Conservation (phyloP, 1,140 invertebrate genomes). For the Agrypnia vestita region DNA sequence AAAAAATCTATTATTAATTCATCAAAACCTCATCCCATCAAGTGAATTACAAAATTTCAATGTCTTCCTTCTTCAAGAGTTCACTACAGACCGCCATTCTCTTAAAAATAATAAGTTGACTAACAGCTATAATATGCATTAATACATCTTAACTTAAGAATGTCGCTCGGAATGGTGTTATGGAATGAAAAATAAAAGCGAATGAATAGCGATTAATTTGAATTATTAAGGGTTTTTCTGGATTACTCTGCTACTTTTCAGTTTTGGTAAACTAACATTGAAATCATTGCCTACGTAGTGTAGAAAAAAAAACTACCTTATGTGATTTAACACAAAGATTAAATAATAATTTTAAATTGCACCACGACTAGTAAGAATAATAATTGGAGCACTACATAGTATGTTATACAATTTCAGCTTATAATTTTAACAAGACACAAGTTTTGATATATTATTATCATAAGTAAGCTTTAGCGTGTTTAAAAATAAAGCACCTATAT, state of each 20-base stretch:
- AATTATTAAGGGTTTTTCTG: not conserved
- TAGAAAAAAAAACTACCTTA: too few species aligned
- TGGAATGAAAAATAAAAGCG: conserved; percentile 11
- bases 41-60: too few species aligned
- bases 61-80: too few species aligned
- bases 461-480: not conserved
- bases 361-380: conserved; percentile 43
- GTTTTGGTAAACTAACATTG: not conserved
- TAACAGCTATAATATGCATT: too few species aligned
- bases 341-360: conserved; percentile 8
- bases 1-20: too few species aligned
- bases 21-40: too few species aligned
- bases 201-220: not conserved
- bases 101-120: too few species aligned
- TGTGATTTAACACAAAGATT: too few species aligned
- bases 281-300: too few species aligned
- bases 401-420: conserved; percentile 8
- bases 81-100: too few species aligned
- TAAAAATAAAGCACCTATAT: not conserved
- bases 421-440: conserved; percentile 30
- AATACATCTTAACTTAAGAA: conserved; percentile 2
- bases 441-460: conserved; percentile 16
- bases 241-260: not conserved
- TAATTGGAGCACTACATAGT: conserved; percentile 24
- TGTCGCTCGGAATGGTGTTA: not conserved